Percentiles rank a stretch among this genome's conserved stretches.
Evolutionary conservation across 2,113 vertebrate species (phyloP).

Genomic region (Falco punctatus): DNA sequence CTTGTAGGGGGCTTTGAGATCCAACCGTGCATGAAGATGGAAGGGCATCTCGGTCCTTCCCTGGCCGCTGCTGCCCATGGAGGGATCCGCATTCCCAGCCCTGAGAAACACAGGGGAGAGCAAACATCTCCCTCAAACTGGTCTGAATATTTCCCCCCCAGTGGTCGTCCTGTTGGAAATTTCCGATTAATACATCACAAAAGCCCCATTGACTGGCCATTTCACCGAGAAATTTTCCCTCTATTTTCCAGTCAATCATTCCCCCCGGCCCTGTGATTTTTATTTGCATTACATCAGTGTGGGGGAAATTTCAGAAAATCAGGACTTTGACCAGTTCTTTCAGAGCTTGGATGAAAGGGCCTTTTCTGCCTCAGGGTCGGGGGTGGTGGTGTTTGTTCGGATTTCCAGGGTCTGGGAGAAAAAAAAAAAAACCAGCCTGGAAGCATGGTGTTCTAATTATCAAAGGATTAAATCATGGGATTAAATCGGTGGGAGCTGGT

Average conservation of each 20-base stretch:
- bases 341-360: neutral
- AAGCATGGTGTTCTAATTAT: neutral
- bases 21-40: rapidly evolving
- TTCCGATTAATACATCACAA: neutral
- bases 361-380: neutral
- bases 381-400: neutral
- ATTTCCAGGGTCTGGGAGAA: neutral
- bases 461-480: neutral
- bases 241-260: neutral
- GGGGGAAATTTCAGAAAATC: neutral
- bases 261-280: neutral
- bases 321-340: neutral
- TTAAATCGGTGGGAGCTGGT: neutral
- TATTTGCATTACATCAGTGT: neutral
- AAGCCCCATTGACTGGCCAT: neutral
- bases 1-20: neutral
- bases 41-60: neutral
- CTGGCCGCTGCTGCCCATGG: neutral
- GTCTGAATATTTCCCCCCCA: neutral
- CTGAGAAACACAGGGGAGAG: neutral
- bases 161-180: neutral
- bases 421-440: neutral
- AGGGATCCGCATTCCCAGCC: neutral
- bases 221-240: neutral
- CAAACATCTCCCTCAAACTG: neutral